A percentile compares a stretch with the other conserved stretches of the same genome.
Conservation (phyloP, 1,140 invertebrate species). For the Apis cerana region DNA sequence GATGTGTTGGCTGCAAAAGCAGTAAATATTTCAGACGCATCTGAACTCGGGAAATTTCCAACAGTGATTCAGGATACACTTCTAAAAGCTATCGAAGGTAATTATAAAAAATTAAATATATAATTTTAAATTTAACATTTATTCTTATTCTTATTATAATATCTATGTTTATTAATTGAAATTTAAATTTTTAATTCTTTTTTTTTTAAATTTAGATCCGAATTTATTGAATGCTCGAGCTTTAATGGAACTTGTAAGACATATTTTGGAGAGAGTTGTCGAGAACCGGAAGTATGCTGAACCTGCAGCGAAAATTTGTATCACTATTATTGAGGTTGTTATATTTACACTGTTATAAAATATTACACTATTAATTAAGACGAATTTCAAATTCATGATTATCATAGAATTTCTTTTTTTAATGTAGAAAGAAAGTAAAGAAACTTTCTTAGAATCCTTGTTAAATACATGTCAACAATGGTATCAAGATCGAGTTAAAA, state of each 20-base stretch:
- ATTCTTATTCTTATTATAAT: background rate
- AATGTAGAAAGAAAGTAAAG: constrained; percentile 88
- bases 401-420: background rate
- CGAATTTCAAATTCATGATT: background rate
- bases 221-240: constrained; percentile 88
- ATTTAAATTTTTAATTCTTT: background rate
- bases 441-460: constrained; percentile 93
- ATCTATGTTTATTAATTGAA: background rate
- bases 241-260: constrained; percentile 91
- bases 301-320: constrained; percentile 90
- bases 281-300: constrained; percentile 89
- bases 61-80: constrained; percentile 87
- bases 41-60: constrained; percentile 88
- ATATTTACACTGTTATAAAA: background rate
- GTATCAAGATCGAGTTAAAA: constrained; percentile 91
- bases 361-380: background rate
- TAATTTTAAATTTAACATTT: background rate
- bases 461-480: constrained; percentile 94
- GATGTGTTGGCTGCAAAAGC: constrained; percentile 82
- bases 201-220: constrained; percentile 83
- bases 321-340: constrained; percentile 89
- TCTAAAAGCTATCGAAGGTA: constrained; percentile 86
- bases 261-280: constrained; percentile 89
- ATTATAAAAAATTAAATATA: background rate
- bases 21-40: constrained; percentile 85